Percentiles rank a stretch among this genome's conserved stretches.
phyloP scores from a whole-genome alignment of 2,888 invertebrate species.

The Caenorhabditis virilis region DNA sequence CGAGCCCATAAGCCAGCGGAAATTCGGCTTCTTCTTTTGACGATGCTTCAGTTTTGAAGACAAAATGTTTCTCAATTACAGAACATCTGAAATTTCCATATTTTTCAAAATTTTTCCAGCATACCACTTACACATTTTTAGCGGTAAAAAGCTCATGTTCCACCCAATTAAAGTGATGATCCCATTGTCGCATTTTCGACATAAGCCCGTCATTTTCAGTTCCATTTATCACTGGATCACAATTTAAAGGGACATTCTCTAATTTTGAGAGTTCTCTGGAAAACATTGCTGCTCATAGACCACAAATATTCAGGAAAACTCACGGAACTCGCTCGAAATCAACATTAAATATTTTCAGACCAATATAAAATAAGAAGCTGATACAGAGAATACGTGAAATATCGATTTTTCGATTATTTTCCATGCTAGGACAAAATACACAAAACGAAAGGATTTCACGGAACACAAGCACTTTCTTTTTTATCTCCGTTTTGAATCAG shows the following conservation, averaged over 20 bases:
- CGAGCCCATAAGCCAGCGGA: conserved; percentile 44
- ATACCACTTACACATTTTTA: conserved; percentile 26
- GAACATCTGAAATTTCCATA: conserved; percentile 21
- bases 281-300: background rate
- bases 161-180: conserved; percentile 21
- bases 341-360: conserved; percentile 7
- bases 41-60: conserved; percentile 14
- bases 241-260: conserved; percentile 26
- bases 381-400: too few species aligned
- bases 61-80: conserved; percentile 27
- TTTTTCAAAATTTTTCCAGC: background rate
- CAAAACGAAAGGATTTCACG: too few species aligned
- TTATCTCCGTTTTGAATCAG: too few species aligned
- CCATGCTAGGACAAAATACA: too few species aligned
- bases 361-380: conserved; percentile 12
- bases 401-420: too few species aligned
- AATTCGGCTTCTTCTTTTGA: conserved; percentile 33
- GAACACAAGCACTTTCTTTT: too few species aligned
- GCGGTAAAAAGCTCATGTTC: conserved; percentile 25
- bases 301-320: conserved; percentile 3
- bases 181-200: conserved; percentile 18
- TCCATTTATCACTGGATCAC: conserved; percentile 33
- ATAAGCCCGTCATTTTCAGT: conserved; percentile 14
- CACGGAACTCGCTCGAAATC: conserved; percentile 8
- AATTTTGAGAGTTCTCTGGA: conserved; percentile 18